phyloP scores from a whole-genome alignment of 2,888 invertebrate species.

The Fabriciana adippe region DNA sequence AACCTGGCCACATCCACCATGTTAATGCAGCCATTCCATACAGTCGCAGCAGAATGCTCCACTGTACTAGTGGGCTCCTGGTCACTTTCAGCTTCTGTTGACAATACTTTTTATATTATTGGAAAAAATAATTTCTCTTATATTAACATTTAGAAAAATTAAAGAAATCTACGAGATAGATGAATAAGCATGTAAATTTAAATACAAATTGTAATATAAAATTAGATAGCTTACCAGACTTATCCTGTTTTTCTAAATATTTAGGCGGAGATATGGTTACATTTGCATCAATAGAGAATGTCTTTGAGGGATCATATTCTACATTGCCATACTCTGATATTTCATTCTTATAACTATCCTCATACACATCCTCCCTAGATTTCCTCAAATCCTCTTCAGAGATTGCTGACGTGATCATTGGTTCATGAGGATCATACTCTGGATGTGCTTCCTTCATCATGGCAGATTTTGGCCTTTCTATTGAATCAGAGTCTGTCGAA shows the following conservation, averaged over 20 bases:
- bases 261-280: slow-evolving; percentile 53
- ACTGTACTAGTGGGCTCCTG: slow-evolving; percentile 92
- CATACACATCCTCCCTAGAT: slow-evolving; percentile 70
- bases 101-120: neutral
- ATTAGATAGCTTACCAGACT: slow-evolving; percentile 55
- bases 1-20: slow-evolving; percentile 96
- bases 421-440: slow-evolving; percentile 77
- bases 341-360: slow-evolving; percentile 65
- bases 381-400: slow-evolving; percentile 75
- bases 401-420: slow-evolving; percentile 77
- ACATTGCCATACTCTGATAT: slow-evolving; percentile 54
- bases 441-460: slow-evolving; percentile 74
- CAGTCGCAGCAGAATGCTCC: slow-evolving; percentile 72
- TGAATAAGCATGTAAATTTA: neutral
- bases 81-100: slow-evolving; percentile 84
- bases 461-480: slow-evolving; percentile 76
- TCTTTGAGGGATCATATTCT: slow-evolving; percentile 61
- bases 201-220: neutral
- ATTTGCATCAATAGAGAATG: slow-evolving; percentile 59
- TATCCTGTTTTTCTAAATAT: slow-evolving; percentile 57
- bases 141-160: no score
- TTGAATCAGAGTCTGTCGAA: slow-evolving; percentile 74
- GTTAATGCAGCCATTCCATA: slow-evolving; percentile 93
- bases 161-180: no score
- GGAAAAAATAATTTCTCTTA: neutral